Evolutionary conservation across 2,113 vertebrate genomes (phyloP), one percentile per base, ranked within the genome.

Genomic region (Salvelinus sp.): DNA sequence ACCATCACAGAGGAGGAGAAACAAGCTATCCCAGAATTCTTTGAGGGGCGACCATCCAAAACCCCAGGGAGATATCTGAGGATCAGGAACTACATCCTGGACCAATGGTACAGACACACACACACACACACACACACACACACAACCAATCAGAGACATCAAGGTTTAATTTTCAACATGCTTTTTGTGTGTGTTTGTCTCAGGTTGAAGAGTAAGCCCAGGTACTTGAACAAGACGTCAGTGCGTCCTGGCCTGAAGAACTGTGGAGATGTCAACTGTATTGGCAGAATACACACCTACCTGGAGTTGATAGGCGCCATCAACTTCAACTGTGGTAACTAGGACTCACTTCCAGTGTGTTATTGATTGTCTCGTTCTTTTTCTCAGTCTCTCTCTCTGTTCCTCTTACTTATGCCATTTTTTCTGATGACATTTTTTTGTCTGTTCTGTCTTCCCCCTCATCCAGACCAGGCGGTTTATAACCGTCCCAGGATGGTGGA

Each of bases 201-300:
- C 67, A 93, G 98, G 98, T 88, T 95, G 74, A 95, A 86, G 76
- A 94, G 93, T 85, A 98, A 96, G 84, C 97, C 98, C 54, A 96
- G 93, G 79, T 99, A 99, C 91, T 91, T 99, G 86, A 99, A 99
- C 89, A 99, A 99, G 91, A 99, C 98, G 0, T 99, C 96, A 0
- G 97, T 99, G 38, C 96, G 98, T 2, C 97, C 97, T 0, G 98
- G 98, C 70, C 92, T 99, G 60, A 99, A 97, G 94, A 97, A 98
- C 91, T 99, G 98, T 1, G 98, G 98, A 0, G 98, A 99, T 1
- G 98, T 99, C 20, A 99, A 99, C 94, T 99, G 97, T 88, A 99
- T 99, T 33, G 98, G 98, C 64, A 92, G 97, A 63, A 97, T 99
- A 85, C 98, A 99, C 93, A 98, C 96, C 0, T 99, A 98, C 92